Conservation (phyloP, 2,888 invertebrate species). For the Calephelis perditalis region DNA sequence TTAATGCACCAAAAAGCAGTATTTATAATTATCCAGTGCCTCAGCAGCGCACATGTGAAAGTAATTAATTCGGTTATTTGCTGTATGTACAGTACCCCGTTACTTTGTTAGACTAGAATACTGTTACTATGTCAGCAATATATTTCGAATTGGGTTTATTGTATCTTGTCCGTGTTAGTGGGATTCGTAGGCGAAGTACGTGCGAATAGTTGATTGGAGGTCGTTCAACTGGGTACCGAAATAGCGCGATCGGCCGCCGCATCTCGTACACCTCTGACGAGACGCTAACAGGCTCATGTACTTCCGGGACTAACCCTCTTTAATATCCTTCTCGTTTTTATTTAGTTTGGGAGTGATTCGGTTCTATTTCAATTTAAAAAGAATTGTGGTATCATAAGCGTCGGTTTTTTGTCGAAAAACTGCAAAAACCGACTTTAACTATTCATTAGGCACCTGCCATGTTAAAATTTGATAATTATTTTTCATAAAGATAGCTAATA, state of each 20-base stretch:
- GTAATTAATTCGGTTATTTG: too few relatives aligned
- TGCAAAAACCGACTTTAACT: too few relatives aligned
- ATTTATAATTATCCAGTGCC: too few relatives aligned
- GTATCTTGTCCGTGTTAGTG: conserved; percentile 35
- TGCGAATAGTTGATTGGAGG: conserved; percentile 78
- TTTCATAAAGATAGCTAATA: too few relatives aligned
- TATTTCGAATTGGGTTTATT: conserved; percentile 24
- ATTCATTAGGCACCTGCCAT: too few relatives aligned
- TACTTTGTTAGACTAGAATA: background rate
- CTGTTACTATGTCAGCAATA: conserved; percentile 12
- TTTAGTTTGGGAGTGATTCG: background rate
- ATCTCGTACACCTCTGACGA: conserved; percentile 38
- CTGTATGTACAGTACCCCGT: too few relatives aligned
- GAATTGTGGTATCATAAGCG: too few relatives aligned
- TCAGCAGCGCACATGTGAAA: too few relatives aligned
- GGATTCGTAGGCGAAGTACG: conserved; percentile 54
- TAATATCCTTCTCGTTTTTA: conserved; percentile 2
- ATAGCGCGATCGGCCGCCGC: conserved; percentile 64
- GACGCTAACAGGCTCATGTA: conserved; percentile 38
- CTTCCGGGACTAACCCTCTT: conserved; percentile 28
- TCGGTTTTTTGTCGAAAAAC: too few relatives aligned
- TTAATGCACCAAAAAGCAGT: too few relatives aligned
- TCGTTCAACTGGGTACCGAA: conserved; percentile 75
- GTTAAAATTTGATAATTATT: too few relatives aligned
- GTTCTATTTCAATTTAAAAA: too few relatives aligned